Conservation (phyloP, 2,888 invertebrate genomes). For the Ferdinandea cuprea region DNA sequence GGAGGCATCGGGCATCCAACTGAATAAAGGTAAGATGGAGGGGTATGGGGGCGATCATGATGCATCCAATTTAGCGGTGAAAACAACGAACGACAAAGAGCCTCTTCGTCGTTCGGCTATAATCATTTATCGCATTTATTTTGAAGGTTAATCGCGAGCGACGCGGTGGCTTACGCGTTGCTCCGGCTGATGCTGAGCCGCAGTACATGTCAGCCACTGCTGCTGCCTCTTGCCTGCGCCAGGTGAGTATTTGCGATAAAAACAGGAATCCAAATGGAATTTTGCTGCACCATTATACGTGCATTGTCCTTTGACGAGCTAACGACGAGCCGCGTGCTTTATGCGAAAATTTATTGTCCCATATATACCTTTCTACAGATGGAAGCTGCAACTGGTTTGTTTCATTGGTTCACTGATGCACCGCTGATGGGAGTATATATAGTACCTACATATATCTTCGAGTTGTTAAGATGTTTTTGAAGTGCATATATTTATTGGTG, state of each 20-base stretch:
- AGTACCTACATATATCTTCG: slow-evolving; percentile 20
- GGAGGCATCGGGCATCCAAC: neutral
- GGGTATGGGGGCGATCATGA: neutral
- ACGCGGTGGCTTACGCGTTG: slow-evolving; percentile 60
- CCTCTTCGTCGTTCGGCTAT: slow-evolving; percentile 44
- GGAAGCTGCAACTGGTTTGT: slow-evolving; percentile 71
- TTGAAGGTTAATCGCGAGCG: slow-evolving; percentile 73
- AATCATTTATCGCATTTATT: slow-evolving; percentile 75
- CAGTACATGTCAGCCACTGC: neutral
- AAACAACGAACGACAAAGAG: slow-evolving; percentile 71
- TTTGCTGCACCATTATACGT: slow-evolving; percentile 70
- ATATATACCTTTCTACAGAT: slow-evolving; percentile 43
- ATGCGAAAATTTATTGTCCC: slow-evolving; percentile 75
- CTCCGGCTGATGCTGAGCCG: slow-evolving; percentile 8
- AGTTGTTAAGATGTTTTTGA: slow-evolving; percentile 69
- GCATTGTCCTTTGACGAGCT: slow-evolving; percentile 74
- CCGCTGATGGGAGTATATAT: slow-evolving; percentile 35
- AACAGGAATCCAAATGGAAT: slow-evolving; percentile 68
- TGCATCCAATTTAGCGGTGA: slow-evolving; percentile 70
- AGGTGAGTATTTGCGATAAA: slow-evolving; percentile 71
- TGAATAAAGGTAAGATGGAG: neutral
- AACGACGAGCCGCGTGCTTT: slow-evolving; percentile 74
- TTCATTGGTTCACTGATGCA: slow-evolving; percentile 9
- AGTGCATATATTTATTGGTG: slow-evolving; percentile 63
- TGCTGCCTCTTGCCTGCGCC: slow-evolving; percentile 40